A percentile compares a stretch with the other conserved stretches of the same genome.
phyloP scores from a whole-genome alignment of 2,113 vertebrate species.

The Phalacrocorax aristotelis region DNA sequence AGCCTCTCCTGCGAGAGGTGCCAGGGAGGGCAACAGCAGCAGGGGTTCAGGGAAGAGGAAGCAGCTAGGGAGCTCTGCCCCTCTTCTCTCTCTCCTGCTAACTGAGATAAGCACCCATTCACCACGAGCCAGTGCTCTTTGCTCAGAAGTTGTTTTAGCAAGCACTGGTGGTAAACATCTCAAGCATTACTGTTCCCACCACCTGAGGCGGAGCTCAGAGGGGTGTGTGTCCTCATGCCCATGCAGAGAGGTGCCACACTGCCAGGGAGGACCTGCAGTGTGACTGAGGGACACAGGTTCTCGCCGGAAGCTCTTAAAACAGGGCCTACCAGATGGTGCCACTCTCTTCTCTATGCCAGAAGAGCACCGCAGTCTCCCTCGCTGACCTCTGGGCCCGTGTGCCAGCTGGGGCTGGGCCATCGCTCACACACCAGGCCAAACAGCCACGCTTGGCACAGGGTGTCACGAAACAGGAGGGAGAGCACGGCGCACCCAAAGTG shows the following conservation, averaged over 20 bases:
- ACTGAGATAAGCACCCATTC: background rate
- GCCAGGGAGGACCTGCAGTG: background rate
- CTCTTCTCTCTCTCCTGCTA: background rate
- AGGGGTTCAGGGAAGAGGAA: background rate
- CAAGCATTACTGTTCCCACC: background rate
- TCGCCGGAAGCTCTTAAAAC: background rate
- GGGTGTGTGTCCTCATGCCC: rapidly evolving
- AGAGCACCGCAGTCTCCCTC: background rate
- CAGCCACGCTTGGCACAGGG: rapidly evolving
- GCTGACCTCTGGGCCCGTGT: rapidly evolving
- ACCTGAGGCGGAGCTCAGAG: background rate
- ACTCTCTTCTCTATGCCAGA: background rate
- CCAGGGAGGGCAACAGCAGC: background rate
- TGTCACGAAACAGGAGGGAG: background rate
- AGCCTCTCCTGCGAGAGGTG: background rate
- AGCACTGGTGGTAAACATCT: background rate
- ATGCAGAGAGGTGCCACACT: background rate
- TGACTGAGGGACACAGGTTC: rapidly evolving
- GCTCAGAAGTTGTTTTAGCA: background rate
- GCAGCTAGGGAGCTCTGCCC: background rate
- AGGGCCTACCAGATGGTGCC: background rate
- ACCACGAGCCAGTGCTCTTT: background rate
- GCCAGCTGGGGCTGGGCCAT: background rate
- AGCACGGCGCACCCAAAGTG: rapidly evolving
- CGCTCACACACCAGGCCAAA: background rate